These are phyloP conservation scores for Phymanthus crucifer DNA, from an alignment of 92 coral and sea anemone species.

Conservation along the genomic window DNA sequence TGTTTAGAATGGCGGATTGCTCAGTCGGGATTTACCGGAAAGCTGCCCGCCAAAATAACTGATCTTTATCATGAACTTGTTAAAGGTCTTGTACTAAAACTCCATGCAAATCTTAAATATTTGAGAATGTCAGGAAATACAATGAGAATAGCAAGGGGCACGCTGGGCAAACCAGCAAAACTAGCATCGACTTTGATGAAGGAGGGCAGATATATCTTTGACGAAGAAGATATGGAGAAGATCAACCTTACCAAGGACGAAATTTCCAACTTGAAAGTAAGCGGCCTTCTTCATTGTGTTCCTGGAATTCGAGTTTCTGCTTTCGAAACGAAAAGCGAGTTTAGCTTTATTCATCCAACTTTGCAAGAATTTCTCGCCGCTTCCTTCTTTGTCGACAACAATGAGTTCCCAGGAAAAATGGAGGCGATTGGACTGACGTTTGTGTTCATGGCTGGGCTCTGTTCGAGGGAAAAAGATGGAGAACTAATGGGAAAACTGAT, in stretches of 20 bases:
- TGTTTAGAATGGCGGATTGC: constrained; percentile 15
- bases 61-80: neutral
- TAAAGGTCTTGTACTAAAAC: neutral
- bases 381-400: neutral
- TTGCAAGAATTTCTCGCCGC: neutral
- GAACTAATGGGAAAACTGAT: neutral
- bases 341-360: neutral
- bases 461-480: neutral
- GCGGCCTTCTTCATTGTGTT: neutral
- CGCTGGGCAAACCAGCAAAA: neutral
- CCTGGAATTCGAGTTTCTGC: neutral
- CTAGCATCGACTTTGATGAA: neutral
- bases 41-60: neutral
- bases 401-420: neutral
- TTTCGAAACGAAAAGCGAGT: neutral
- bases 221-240: neutral
- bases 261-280: neutral
- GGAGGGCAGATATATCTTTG: neutral
- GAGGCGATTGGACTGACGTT: neutral
- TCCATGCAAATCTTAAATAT: neutral
- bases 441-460: neutral
- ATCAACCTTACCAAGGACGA: neutral
- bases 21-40: neutral
- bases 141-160: neutral
- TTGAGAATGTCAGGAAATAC: neutral